Base-by-base conservation (phyloP, 2,113 vertebrate species). In the Megaceryle torquata region DNA sequence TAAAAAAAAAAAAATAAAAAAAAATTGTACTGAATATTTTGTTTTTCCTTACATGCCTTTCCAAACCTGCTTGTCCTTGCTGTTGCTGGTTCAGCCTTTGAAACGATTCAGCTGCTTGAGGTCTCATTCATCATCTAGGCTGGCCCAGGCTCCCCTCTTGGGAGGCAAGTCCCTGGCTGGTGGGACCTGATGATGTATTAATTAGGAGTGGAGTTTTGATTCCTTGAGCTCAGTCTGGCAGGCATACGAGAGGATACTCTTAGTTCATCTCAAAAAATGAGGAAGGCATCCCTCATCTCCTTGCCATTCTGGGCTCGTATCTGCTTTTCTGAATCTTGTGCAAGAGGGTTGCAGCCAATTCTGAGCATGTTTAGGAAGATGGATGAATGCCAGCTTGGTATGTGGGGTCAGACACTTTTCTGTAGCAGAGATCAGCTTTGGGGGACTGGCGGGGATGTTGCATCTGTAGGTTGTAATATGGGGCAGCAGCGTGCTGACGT, bases 171-270 rank as follows among this genome's bases (percentile, higher is more conserved):
- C 63, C n/a, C 63, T 88, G 84, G 82, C 90, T 3, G 4, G 39
- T 91, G 80, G 82, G 86, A 60, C 82, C 56, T 86, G 85, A 31
- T 83, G 81, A 79, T 96, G 83, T 93, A 50, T 89, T 93, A 94
- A 89, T 95, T 91, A 92, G 88, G 65, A 94, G 79, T 39, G 41
- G 88, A 91, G 69, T 93, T 94, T 80, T 72, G 65, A 63, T 91
- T 88, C 70, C 81, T 82, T 82, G 46, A 76, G 84, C 77, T 92
- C 0, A 0, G 25, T 56, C 86, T 91, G 89, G 48, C 69, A 70
- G 61, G 37, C n/a, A 39, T 50, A n/a, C 50, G 77, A 67, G 50
- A 15, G 53, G 50, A 50, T 83, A 13, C 80, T 90, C 44, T 41
- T 51, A 60, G 35, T 82, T 78, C 61, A 35, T 48, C 59, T 85